These are phyloP conservation scores for Penaeus monodon DNA, from an alignment of 2,888 invertebrate species.

Conservation along the genomic window DNA sequence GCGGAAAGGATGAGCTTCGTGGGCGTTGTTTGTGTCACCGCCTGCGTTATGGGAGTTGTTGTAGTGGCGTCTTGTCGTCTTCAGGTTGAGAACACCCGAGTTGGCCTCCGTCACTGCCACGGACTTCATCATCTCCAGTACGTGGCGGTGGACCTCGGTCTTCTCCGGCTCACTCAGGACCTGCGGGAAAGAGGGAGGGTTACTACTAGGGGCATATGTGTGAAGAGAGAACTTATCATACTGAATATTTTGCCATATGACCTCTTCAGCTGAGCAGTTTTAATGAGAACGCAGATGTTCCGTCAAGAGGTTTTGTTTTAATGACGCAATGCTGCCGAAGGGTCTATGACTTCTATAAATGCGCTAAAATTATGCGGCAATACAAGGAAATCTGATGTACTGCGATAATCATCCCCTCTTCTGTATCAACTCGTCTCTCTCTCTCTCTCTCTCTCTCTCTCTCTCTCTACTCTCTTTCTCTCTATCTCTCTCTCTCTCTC, in stretches of 20 bases:
- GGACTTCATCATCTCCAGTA: slow-evolving; percentile 65
- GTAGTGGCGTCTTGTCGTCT: slow-evolving; percentile 42
- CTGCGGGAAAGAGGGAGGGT: slow-evolving; percentile 14
- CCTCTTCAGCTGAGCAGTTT: too few relatives aligned
- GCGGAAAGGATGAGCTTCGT: slow-evolving; percentile 60
- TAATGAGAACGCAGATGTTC: too few relatives aligned
- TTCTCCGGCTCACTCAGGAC: slow-evolving; percentile 63
- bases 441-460: slow-evolving; percentile 6
- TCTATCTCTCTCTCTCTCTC: background rate
- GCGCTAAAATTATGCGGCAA: too few relatives aligned
- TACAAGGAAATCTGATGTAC: too few relatives aligned
- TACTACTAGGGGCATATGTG: too few relatives aligned
- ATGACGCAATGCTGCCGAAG: too few relatives aligned
- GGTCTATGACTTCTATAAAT: too few relatives aligned
- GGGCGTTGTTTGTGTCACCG: background rate
- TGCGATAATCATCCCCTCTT: too few relatives aligned
- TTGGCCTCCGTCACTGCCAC: slow-evolving; percentile 65
- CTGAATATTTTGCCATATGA: too few relatives aligned
- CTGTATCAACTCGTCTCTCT: background rate
- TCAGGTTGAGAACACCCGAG: slow-evolving; percentile 63
- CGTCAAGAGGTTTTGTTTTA: too few relatives aligned
- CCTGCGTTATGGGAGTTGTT: slow-evolving; percentile 10
- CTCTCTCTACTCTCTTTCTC: too few relatives aligned
- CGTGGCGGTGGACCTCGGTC: slow-evolving; percentile 63
- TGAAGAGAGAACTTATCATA: too few relatives aligned